Percentiles rank a stretch among this genome's conserved stretches.
Evolutionary conservation across 2,113 vertebrate species (phyloP).

Genomic region (Ranitomeya imitator): DNA sequence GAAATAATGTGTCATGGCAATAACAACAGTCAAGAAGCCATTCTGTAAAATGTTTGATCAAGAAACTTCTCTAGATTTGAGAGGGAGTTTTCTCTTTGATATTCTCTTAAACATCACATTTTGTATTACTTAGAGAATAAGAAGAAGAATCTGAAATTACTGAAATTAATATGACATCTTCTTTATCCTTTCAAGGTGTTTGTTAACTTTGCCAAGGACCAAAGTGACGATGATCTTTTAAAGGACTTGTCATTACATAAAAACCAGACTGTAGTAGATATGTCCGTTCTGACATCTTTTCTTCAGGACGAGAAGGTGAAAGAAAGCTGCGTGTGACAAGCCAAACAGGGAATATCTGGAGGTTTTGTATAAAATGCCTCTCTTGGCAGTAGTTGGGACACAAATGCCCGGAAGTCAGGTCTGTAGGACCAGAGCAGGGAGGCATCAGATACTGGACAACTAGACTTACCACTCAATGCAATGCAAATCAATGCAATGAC

Average conservation of each 20-base stretch:
- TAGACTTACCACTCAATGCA: constrained; percentile 89
- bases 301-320: constrained; percentile 74
- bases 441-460: constrained; percentile 74
- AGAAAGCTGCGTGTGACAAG: constrained; percentile 89
- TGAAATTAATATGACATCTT: neutral
- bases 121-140: neutral
- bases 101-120: too few species aligned
- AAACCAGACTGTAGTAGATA: constrained; percentile 80
- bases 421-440: constrained; percentile 61
- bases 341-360: constrained; percentile 59
- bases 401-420: constrained; percentile 63
- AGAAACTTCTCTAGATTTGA: too few species aligned
- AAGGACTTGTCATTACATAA: constrained; percentile 89
- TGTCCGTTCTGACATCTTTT: constrained; percentile 75
- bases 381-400: constrained; percentile 62
- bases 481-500: constrained; percentile 91
- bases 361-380: constrained; percentile 53
- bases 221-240: constrained; percentile 93
- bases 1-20: too few species aligned
- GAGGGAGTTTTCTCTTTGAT: too few species aligned
- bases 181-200: constrained; percentile 81
- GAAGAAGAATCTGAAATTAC: neutral
- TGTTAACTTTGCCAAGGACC: constrained; percentile 99
- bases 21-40: too few species aligned
- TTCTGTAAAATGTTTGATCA: too few species aligned